Conservation (phyloP, 2,113 vertebrate genomes). For the Meriones unguiculatus region DNA sequence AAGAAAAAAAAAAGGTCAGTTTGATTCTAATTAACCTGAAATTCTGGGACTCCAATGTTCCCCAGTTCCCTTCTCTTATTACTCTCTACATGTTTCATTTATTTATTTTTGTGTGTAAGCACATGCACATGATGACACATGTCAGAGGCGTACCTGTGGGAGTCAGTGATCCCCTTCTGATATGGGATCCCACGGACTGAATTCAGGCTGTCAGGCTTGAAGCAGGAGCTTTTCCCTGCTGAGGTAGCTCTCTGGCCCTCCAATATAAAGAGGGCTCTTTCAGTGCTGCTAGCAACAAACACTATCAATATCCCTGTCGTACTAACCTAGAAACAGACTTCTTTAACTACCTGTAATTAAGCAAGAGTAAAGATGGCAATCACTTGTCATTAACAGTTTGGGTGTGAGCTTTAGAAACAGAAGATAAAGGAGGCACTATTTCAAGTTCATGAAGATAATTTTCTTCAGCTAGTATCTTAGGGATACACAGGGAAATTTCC, state of each 20-base stretch:
- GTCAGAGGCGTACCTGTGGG: background rate
- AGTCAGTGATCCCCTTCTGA: background rate
- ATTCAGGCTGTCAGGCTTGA: background rate
- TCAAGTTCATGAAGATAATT: conserved; percentile 76
- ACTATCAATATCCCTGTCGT: background rate
- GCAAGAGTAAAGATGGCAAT: conserved; percentile 55
- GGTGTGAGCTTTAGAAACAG: conserved; percentile 45
- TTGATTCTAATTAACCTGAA: conserved; percentile 60
- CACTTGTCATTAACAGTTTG: conserved; percentile 49
- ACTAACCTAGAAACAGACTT: conserved; percentile 31
- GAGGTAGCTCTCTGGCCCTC: background rate
- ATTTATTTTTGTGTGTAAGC: background rate
- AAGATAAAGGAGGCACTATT: background rate
- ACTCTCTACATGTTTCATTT: background rate
- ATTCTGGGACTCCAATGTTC: conserved; percentile 45
- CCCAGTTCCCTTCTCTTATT: too few relatives aligned
- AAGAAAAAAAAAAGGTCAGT: conserved; percentile 62
- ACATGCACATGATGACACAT: background rate
- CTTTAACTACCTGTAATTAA: background rate
- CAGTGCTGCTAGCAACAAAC: conserved; percentile 34
- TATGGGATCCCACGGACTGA: too few relatives aligned
- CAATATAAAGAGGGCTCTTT: conserved; percentile 52
- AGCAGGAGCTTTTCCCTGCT: background rate
- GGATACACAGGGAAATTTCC: conserved; percentile 68
- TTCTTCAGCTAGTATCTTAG: conserved; percentile 73